Conservation (phyloP, 2,888 invertebrate genomes). For the Parascotia fuliginaria region DNA sequence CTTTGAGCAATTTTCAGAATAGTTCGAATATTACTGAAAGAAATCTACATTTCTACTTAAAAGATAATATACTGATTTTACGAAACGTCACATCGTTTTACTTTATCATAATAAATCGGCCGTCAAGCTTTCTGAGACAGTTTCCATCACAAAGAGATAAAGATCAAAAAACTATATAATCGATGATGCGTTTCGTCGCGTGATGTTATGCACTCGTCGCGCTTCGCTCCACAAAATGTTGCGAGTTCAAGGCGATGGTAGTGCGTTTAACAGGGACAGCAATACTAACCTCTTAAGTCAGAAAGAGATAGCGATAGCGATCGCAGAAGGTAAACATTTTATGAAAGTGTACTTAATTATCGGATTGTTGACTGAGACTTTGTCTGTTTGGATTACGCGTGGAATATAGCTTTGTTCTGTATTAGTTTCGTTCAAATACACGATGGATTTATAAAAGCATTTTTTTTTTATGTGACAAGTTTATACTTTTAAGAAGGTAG, state of each 20-base stretch:
- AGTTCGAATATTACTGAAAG: too few relatives aligned
- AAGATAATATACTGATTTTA: too few relatives aligned
- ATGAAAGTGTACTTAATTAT: slow-evolving; percentile 46
- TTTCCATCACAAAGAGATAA: slow-evolving; percentile 29
- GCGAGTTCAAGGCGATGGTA: slow-evolving; percentile 39
- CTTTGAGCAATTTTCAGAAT: too few relatives aligned
- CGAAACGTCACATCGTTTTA: neutral
- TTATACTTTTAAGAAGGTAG: too few relatives aligned
- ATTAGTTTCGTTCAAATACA: neutral
- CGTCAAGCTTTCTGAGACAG: slow-evolving; percentile 39
- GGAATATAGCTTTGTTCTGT: slow-evolving; percentile 13
- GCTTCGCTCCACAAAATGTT: slow-evolving; percentile 40
- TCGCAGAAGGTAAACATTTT: slow-evolving; percentile 41
- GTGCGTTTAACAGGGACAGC: slow-evolving; percentile 8
- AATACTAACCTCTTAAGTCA: slow-evolving; percentile 7
- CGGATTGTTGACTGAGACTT: slow-evolving; percentile 20
- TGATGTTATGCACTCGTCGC: slow-evolving; percentile 37
- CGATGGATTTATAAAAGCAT: too few relatives aligned
- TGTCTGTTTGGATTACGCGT: slow-evolving; percentile 27
- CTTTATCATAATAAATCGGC: slow-evolving; percentile 22
- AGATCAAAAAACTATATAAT: slow-evolving; percentile 39
- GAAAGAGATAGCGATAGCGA: slow-evolving; percentile 8
- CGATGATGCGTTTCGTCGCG: slow-evolving; percentile 40
- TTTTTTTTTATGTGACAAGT: too few relatives aligned
- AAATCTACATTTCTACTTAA: too few relatives aligned